phyloP scores from a whole-genome alignment of 2,888 invertebrate species.

The Clanis bilineata region DNA sequence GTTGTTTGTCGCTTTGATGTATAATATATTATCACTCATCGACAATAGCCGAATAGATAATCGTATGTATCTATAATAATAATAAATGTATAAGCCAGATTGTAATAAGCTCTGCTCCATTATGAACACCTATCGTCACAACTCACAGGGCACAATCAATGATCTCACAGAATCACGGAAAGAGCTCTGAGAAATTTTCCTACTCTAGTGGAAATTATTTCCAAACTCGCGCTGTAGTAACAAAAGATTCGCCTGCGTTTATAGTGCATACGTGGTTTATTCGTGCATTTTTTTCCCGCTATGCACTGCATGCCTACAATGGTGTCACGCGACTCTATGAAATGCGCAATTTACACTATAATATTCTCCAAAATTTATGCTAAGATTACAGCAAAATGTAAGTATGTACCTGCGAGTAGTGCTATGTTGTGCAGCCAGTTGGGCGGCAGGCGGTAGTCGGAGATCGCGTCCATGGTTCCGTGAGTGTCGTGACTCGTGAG shows the following conservation, averaged over 20 bases:
- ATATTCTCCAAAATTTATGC: neutral
- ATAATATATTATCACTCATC: neutral
- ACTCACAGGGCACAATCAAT: neutral
- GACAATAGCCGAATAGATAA: neutral
- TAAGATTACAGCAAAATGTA: neutral
- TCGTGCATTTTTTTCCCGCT: too few relatives aligned
- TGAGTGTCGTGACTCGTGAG: neutral
- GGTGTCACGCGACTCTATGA: too few relatives aligned
- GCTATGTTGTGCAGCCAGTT: conserved; percentile 61
- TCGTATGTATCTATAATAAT: neutral
- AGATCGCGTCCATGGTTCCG: conserved; percentile 15
- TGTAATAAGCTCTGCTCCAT: too few relatives aligned
- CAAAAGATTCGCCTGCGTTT: too few relatives aligned
- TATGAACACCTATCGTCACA: neutral
- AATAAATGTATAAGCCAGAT: neutral
- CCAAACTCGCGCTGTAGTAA: too few relatives aligned
- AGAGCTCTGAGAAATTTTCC: too few relatives aligned
- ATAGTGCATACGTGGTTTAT: too few relatives aligned
- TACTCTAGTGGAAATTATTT: too few relatives aligned
- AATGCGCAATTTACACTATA: too few relatives aligned
- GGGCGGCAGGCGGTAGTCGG: conserved; percentile 38
- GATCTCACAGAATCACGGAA: neutral
- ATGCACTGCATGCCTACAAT: too few relatives aligned
- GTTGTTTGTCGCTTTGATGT: neutral
- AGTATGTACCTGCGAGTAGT: conserved; percentile 50